Base-by-base conservation (phyloP, 2,888 invertebrate species). In the Ophion ellenae region DNA sequence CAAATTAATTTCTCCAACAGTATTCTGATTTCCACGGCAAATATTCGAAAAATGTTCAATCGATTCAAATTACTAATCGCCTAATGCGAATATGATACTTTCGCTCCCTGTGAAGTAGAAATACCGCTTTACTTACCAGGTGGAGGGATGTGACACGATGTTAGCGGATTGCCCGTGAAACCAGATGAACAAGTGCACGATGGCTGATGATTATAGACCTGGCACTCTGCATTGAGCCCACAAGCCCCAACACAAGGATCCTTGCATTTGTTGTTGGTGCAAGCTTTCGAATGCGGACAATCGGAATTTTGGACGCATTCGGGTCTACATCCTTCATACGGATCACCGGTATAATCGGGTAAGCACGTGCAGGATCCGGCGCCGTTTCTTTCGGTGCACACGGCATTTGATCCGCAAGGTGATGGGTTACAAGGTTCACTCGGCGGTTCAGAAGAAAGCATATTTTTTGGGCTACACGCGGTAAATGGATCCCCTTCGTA, bases 221-320 rank as follows among this genome's bases (percentile, higher is more conserved):
- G 96, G 93, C 98, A 98, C 93, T 97, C 96, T 5, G 98, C 97
- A 93, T 98, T 97, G 89, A 97, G 95, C 71, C 98, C 98, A 92
- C 98, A 98, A 53, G 97, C 96, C 89, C 97, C 97, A 45, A 96
- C 95, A 91, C 98, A 98, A 28, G 98, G 98, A 94, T 98, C 96
- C 90, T 95, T 95, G 93, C 98, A 98, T 95, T 97, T 97, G 94
- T 97, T 97, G 92, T 97, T 97, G 75, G 97, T 95, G 92, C 98
- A 98, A 40, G 98, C 96, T 94, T 96, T 96, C 88, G 96, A 96
- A 91, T 95, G 95, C 7, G 96, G 95, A 94, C 98, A 98, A 91
- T 98, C 98, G 10, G 97, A 96, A 93, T 98, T 98, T 89, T 97
- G 96, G n/a, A 97, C 96, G 93, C 98, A 98, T 95, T 98, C 98